phyloP scores from a whole-genome alignment of 2,113 vertebrate genomes.

The Crypturellus undulatus region DNA sequence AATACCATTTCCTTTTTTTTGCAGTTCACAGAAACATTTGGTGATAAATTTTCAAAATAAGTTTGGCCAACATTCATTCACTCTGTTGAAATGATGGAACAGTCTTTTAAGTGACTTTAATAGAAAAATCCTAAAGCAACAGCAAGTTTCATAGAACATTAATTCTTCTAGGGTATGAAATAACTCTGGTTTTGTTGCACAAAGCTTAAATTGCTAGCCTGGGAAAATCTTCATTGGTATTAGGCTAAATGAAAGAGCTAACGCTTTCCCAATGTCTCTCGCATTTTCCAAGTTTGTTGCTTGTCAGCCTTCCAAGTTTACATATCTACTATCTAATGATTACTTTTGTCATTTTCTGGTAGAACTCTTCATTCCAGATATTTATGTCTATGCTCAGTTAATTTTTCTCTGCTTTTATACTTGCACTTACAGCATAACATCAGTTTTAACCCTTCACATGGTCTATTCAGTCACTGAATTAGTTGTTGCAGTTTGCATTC shows the following conservation, averaged over 20 bases:
- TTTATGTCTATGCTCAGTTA: neutral
- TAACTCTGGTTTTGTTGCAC: neutral
- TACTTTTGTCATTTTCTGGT: neutral
- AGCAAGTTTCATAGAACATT: slow-evolving; percentile 30
- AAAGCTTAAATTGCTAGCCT: neutral
- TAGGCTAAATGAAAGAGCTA: neutral
- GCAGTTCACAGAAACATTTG: slow-evolving; percentile 17
- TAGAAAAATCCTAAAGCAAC: slow-evolving; percentile 32
- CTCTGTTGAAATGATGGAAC: neutral
- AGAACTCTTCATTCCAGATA: neutral
- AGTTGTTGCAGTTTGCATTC: neutral
- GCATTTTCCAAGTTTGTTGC: neutral
- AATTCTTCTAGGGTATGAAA: slow-evolving; percentile 31
- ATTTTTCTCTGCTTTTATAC: neutral
- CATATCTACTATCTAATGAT: neutral
- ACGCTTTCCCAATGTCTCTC: neutral
- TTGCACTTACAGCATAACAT: neutral
- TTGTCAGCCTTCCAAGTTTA: neutral
- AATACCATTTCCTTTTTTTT: slow-evolving; percentile 3
- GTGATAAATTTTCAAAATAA: slow-evolving; percentile 16
- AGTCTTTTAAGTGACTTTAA: slow-evolving; percentile 21
- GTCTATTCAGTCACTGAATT: neutral
- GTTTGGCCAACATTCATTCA: neutral
- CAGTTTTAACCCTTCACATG: neutral
- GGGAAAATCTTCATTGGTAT: neutral